Base-by-base conservation (phyloP, 2,888 invertebrate species). In the Cistogaster globosa region DNA sequence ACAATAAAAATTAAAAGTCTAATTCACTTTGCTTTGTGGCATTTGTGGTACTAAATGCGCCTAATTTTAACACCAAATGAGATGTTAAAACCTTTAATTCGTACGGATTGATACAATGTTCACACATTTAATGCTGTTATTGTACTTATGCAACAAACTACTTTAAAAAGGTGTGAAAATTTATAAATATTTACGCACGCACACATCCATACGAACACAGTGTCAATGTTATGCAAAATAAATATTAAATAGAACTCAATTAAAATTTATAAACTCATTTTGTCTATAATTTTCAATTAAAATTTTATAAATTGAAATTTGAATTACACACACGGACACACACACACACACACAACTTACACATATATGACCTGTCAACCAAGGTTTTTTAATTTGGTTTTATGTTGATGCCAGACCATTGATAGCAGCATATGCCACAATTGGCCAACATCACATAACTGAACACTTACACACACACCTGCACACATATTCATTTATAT, bases 231-330 rank as follows among this genome's bases (percentile, higher is more conserved):
- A 84, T 87, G 83, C 75, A 83, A 78, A 80, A 58, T 60, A 51
- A 67, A n/a, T 71, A 76, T 77, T 87, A 84, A 86, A 83, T 80
- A 53, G 60, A 84, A 86, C 71, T 82, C 86, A 87, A 86, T 87
- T 86, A 86, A 86, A 86, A 84, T 80, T 63, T 83, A 84, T 79
- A 76, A 62, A 55, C 69, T 74, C 69, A 77, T 62, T 84, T 83
- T 77, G 84, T 68, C 58, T 80, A 86, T 86, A 87, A 83, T 84
- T 86, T 84, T 84, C 78, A 84, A 80, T 80, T 84, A 83, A 81
- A 82, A 81, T 86, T 85, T 78, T 26, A 75, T 79, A 79, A 79
- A 79, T 81, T 85, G 75, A 82, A 79, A 79, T n/a, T 69, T 82
- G 62, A 72, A 58, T 26, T 57, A 72, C n/a, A 32, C 2, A 16